Conservation (phyloP, 2,888 invertebrate species). For the Allolobophora icterica region DNA sequence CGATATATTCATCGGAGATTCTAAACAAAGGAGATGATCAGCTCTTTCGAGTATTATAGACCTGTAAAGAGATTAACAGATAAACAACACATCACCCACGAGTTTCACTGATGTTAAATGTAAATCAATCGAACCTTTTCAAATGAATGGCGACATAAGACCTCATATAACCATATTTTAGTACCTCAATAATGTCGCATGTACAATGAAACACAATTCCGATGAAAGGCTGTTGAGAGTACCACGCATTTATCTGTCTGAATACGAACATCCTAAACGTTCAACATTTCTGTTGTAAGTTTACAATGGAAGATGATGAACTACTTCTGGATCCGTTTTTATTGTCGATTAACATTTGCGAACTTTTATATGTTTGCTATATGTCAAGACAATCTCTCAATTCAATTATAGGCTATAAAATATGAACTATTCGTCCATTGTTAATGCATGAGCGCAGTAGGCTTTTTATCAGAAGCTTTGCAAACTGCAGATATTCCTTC, state of each 20-base stretch:
- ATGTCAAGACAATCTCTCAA: background rate
- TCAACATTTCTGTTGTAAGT: background rate
- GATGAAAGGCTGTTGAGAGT: background rate
- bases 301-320: background rate
- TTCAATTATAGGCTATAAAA: background rate
- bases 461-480: no score
- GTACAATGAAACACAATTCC: background rate
- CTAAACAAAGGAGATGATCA: background rate
- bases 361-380: background rate
- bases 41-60: background rate
- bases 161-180: background rate
- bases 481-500: no score
- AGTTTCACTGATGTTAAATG: background rate
- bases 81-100: background rate
- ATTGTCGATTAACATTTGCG: background rate
- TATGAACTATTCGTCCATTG: background rate
- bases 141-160: background rate
- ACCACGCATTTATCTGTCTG: no score
- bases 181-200: constrained; percentile 17
- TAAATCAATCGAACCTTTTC: background rate
- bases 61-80: background rate
- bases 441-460: no score
- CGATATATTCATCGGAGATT: constrained; percentile 3
- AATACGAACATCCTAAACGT: background rate
- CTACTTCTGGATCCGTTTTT: constrained; percentile 3